phyloP scores from a whole-genome alignment of 2,113 vertebrate genomes.

The Myotis yumanensis region DNA sequence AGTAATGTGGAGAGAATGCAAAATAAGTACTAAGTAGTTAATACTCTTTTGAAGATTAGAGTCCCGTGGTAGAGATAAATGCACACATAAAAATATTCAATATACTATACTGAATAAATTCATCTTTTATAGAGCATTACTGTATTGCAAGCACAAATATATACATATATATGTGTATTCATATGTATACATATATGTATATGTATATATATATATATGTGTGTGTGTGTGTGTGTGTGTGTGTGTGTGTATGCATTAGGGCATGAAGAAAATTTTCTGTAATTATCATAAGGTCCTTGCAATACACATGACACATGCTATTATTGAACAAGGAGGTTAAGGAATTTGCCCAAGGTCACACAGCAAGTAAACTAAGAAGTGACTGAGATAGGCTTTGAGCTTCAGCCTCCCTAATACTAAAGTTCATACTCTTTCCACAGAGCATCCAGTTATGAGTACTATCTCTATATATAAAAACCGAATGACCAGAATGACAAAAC shows the following conservation, averaged over 20 bases:
- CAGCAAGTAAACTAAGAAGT: background rate
- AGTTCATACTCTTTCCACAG: background rate
- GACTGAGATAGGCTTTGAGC: background rate
- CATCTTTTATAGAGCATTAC: background rate
- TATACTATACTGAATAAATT: background rate
- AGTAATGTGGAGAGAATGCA: background rate
- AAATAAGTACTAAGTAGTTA: constrained; percentile 1
- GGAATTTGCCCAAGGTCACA: background rate
- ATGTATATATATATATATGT: no score
- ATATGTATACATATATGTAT: background rate
- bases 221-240: no score
- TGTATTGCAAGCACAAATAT: background rate
- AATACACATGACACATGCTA: background rate
- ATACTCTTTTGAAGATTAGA: constrained; percentile 18
- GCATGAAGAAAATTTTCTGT: background rate
- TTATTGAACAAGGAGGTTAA: background rate
- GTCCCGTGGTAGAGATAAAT: background rate
- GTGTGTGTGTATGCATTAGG: no score
- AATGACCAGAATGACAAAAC: no score
- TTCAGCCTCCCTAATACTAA: background rate
- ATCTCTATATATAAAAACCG: no score
- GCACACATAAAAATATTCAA: background rate
- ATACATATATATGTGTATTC: background rate
- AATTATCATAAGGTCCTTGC: background rate
- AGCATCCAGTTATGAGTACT: background rate